Evolutionary conservation across 2,888 invertebrate genomes (phyloP).

Genomic region (Caradrina clavipalpis): DNA sequence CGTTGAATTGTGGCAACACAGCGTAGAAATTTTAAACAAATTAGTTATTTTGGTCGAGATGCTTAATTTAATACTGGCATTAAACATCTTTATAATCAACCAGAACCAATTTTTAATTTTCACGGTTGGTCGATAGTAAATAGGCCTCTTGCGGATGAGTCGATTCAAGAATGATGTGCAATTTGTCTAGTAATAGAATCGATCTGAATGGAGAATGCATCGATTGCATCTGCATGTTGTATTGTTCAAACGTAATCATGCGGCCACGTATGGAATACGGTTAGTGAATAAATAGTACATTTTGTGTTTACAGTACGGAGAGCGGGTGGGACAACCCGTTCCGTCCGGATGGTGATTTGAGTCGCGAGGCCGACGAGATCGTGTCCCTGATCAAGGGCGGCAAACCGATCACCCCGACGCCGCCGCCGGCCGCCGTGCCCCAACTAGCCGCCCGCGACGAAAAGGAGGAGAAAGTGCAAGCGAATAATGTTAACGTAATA

Average conservation of each 20-base stretch:
- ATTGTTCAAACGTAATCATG: constrained; percentile 59
- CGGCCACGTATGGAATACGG: constrained; percentile 35
- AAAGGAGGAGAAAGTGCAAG: constrained; percentile 83
- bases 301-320: constrained; percentile 93
- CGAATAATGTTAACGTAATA: constrained; percentile 84
- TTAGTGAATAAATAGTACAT: constrained; percentile 31
- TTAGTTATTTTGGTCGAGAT: not conserved
- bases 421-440: constrained; percentile 87
- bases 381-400: constrained; percentile 98
- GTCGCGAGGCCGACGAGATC: constrained; percentile 98
- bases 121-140: constrained; percentile 22
- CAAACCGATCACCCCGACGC: constrained; percentile 95
- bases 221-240: constrained; percentile 36
- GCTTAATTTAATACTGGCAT: not conserved
- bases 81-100: constrained; percentile 21
- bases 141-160: constrained; percentile 13
- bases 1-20: constrained; percentile 6
- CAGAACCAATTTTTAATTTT: constrained; percentile 27
- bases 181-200: constrained; percentile 45
- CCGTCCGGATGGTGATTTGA: constrained; percentile 98
- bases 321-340: constrained; percentile 99
- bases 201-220: constrained; percentile 42
- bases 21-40: not conserved
- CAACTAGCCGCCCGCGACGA: constrained; percentile 89
- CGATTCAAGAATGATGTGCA: constrained; percentile 50